phyloP scores from a whole-genome alignment of 2,888 invertebrate species.

The Dioctria linearis region DNA sequence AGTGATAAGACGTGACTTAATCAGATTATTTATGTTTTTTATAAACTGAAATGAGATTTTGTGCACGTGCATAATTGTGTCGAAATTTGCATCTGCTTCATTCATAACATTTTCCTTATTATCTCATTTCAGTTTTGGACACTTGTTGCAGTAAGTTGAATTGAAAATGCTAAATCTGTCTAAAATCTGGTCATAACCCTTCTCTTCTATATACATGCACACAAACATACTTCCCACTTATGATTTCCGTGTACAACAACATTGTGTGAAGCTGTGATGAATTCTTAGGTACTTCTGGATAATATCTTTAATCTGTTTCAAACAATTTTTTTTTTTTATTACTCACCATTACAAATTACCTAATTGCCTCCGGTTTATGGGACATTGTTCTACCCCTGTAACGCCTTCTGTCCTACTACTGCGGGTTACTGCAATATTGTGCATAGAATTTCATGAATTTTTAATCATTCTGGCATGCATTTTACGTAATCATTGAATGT shows the following conservation, averaged over 20 bases:
- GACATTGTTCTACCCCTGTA: slow-evolving; percentile 16
- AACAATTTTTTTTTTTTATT: too few relatives aligned
- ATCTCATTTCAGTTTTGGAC: neutral
- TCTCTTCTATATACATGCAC: neutral
- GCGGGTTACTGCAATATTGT: neutral
- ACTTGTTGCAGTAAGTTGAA: too few relatives aligned
- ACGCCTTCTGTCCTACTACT: neutral
- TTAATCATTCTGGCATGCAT: slow-evolving; percentile 11
- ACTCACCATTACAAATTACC: neutral
- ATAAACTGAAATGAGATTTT: neutral
- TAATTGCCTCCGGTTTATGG: slow-evolving; percentile 30
- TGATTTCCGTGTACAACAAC: too few relatives aligned
- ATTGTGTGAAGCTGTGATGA: too few relatives aligned
- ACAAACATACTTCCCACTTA: too few relatives aligned
- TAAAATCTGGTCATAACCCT: slow-evolving; percentile 5
- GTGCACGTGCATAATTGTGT: slow-evolving; percentile 13
- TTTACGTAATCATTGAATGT: slow-evolving; percentile 22
- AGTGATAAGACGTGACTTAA: slow-evolving; percentile 32
- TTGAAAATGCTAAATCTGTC: neutral
- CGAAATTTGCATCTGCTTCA: slow-evolving; percentile 8
- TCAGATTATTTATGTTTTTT: slow-evolving; percentile 3
- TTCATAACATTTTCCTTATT: too few relatives aligned
- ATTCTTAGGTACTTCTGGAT: too few relatives aligned
- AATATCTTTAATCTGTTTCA: too few relatives aligned
- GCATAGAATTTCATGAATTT: slow-evolving; percentile 21